Evolutionary conservation across 1,140 invertebrate species (phyloP), one percentile per base, ranked within the genome.

Genomic region (Drosophila neocordata): DNA sequence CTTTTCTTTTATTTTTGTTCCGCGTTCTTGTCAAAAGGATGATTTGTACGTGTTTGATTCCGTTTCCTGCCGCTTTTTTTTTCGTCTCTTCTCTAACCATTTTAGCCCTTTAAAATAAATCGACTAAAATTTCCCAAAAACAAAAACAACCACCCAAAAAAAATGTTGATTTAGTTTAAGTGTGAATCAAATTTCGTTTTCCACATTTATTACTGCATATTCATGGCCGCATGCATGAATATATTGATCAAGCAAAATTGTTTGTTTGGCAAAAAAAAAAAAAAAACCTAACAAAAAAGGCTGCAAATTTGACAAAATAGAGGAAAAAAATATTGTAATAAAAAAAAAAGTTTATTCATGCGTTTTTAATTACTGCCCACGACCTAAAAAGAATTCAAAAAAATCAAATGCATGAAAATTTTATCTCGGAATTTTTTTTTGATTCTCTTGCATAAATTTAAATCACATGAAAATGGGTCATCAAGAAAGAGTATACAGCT

Each of bases 161-260:
- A 57, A 67, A 73, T 77, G 81, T 84, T 57, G 22, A 24, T 58
- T 24, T 37, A 37, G 27, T 31, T 67, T 62, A 44, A 58, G 52
- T 69, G 63, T 52, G 80, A 84, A 77, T 84, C 69, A 58, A 67
- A 78, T 75, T 74, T 71, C 41, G 59, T 63, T 62, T 67, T 48
- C 62, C 52, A 73, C 51, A 5, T 53, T 53, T 53, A 24, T 73
- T 77, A 77, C 74, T 77, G 65, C 73, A 77, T 75, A 87, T 85
- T 87, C 82, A 87, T 79, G 78, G 79, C 41, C 58, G 13, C 57
- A 62, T 60, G 75, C 82, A 82, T 87, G 83, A 88, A 87, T 85
- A 87, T 85, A 85, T 85, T 87, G 71, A 87, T 85, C 81, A 81
- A 70, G 68, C 78, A 76, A 82, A 87, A 87, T 85, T 69, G 69